Evolutionary conservation across 2,888 invertebrate genomes (phyloP), one percentile per base, ranked within the genome.

Genomic region (Hypena proboscidalis): DNA sequence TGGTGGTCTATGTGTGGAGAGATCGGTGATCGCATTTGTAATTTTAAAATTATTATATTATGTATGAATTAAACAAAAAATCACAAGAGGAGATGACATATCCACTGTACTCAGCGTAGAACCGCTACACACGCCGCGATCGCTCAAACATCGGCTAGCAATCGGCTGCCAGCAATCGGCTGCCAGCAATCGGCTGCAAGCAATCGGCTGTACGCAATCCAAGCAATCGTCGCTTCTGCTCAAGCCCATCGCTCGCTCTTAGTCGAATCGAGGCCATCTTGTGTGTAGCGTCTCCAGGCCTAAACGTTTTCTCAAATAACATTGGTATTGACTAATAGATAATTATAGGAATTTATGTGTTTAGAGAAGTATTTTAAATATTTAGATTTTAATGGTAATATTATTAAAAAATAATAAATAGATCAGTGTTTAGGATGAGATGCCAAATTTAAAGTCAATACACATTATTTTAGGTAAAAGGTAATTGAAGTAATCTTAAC

Each of bases 371-470:
- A 90, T 90, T 90, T 90, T 89, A 90, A 90, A 90, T 87, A 89
- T 89, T 83, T 90, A 89, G 89, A 81, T 87, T 83, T 83, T 89
- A 82, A 79, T 77, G 78, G 72, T 85, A 85, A 80, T 83, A 80
- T 83, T 83, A 87, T 83, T 74, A 81, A 78, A 74, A 73, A 79
- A 75, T 71, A 81, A 74, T 74, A 77, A 83, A 82, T 87, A 87
- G 88, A 85, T 90, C 89, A 84, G 87, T 90, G 90, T 90, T 88
- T 90, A 90, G 90, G 81, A 86, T 81, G 88, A 90, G 90, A 88
- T 93, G 93, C 93, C 93, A 93, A 93, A 93, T 92, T 89, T 87
- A 91, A 93, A 93, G 93, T 93, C 93, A 93, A 93, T 93, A 93
- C 93, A 70, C 85, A 85, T 91, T 92, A 91, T 87, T 89, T 90